Conservation (phyloP, 2,113 vertebrate species). For the Nyctibius bracteatus region DNA sequence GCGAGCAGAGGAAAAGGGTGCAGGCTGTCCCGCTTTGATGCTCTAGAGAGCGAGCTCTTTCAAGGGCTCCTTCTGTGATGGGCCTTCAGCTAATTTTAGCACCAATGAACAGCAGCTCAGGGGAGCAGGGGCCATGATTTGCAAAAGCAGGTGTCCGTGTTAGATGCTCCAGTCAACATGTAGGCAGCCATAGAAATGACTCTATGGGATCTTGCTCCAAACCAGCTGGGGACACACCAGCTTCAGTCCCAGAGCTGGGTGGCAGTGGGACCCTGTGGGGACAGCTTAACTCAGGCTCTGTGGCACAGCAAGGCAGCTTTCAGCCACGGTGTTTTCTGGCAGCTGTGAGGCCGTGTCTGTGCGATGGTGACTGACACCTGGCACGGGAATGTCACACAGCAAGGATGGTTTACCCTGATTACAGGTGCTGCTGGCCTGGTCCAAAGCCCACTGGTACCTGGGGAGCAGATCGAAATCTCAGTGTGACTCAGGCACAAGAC, state of each 20-base stretch:
- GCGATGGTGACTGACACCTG: not conserved
- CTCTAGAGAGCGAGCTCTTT: not conserved
- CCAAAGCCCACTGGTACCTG: not conserved
- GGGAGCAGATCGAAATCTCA: not conserved
- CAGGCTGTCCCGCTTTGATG: not conserved
- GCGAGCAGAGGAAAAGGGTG: not conserved
- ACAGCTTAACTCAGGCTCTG: not conserved
- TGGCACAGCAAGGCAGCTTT: not conserved
- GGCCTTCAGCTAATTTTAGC: not conserved
- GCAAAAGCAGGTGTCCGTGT: not conserved
- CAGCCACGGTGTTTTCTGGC: not conserved
- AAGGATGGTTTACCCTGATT: not conserved
- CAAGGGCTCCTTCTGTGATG: not conserved
- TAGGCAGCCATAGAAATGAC: not conserved
- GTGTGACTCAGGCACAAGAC: not conserved
- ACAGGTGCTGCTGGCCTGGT: not conserved
- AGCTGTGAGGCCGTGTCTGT: not conserved
- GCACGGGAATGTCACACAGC: not conserved
- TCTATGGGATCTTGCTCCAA: not conserved
- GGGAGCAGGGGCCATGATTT: not conserved
- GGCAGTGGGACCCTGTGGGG: not conserved
- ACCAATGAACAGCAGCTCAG: not conserved
- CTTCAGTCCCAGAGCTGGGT: not conserved
- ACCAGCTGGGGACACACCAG: accelerated
- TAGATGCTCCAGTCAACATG: not conserved